A percentile compares a stretch with the other conserved stretches of the same genome.
phyloP scores from a whole-genome alignment of 2,797 vertebrate species.

The Melanotaenia boesemani region DNA sequence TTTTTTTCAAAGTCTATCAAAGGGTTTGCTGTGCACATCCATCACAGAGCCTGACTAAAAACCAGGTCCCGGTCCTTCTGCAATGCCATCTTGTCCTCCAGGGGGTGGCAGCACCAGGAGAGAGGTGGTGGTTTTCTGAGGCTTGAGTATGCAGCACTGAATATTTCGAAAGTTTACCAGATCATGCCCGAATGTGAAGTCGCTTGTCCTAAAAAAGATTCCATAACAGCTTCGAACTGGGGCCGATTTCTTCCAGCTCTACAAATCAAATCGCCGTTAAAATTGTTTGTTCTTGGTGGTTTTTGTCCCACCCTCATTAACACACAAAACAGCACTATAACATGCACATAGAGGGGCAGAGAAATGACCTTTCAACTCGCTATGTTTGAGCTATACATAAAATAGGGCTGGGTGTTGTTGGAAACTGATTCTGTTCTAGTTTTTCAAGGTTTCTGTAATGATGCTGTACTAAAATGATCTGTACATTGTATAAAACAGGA shows the following conservation, averaged over 20 bases:
- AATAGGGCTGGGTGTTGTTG: conserved; percentile 41
- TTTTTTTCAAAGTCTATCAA: not conserved
- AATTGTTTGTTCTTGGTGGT: conserved; percentile 76
- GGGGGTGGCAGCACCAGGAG: conserved; percentile 25
- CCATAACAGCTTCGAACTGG: conserved; percentile 87
- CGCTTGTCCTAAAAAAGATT: conserved; percentile 88
- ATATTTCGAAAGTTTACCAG: conserved; percentile 79
- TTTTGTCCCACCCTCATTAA: conserved; percentile 44
- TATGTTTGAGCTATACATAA: not conserved
- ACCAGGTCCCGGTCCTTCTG: conserved; percentile 28
- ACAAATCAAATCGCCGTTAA: conserved; percentile 87
- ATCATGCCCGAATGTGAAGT: conserved; percentile 74
- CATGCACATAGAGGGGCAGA: not conserved
- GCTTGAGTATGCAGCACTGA: conserved; percentile 60
- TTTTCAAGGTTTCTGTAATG: not conserved
- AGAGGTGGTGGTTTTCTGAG: conserved; percentile 19
- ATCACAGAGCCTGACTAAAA: conserved; percentile 28
- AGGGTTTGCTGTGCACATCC: conserved; percentile 16
- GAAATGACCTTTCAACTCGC: conserved; percentile 1
- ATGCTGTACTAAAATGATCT: not conserved
- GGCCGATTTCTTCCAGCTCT: conserved; percentile 85
- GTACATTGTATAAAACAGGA: not conserved
- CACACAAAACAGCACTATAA: conserved; percentile 29
- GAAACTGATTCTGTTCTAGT: not conserved
- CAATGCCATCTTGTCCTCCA: conserved; percentile 49